phyloP scores from a whole-genome alignment of 30 jellyfish, hydroid and myxozoan genomes.

The Hydractinia echinata region DNA sequence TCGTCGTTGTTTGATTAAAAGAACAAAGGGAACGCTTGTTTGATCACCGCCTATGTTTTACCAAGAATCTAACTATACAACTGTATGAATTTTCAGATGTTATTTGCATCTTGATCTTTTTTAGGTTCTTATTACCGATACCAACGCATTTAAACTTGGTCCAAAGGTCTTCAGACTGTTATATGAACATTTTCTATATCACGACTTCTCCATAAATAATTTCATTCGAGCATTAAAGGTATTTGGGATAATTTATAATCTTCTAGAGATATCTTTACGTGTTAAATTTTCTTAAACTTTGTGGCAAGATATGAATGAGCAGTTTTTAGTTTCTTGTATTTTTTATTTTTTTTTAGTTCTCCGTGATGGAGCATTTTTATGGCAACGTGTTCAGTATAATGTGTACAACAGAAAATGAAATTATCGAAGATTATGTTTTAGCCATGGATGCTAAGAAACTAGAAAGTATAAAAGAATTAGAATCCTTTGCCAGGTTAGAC shows the following conservation, averaged over 20 bases:
- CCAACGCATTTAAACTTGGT: conserved; percentile 73
- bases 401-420: conserved; percentile 33
- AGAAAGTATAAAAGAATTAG: conserved; percentile 13
- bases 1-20: too few relatives aligned
- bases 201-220: conserved; percentile 69
- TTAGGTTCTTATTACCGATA: conserved; percentile 56
- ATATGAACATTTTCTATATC: conserved; percentile 71
- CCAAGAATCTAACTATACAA: too few relatives aligned
- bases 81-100: neutral
- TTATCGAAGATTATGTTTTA: conserved; percentile 1
- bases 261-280: neutral
- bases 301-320: neutral
- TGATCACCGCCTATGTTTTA: too few relatives aligned
- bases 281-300: neutral
- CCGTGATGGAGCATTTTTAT: conserved; percentile 90
- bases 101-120: neutral
- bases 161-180: conserved; percentile 65
- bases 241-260: neutral
- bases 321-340: neutral
- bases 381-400: conserved; percentile 52
- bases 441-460: conserved; percentile 10
- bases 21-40: too few relatives aligned
- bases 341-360: conserved; percentile 40
- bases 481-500: conserved; percentile 46
- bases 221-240: conserved; percentile 81